phyloP scores from a whole-genome alignment of 2,113 vertebrate genomes.

The Acrocephalus kingi region DNA sequence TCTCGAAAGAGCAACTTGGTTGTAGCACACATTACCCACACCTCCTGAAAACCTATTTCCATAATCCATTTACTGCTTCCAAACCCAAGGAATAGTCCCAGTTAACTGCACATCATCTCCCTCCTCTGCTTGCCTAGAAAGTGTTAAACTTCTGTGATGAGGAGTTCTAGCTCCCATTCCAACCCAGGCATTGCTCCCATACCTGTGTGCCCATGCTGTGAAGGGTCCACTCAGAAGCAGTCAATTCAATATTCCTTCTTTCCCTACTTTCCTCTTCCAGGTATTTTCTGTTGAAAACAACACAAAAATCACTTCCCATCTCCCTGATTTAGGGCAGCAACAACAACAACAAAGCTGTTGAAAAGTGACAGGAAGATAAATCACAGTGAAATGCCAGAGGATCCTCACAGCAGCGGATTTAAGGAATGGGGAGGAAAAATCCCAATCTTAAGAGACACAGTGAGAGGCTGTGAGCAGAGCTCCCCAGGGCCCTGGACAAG shows the following conservation, averaged over 20 bases:
- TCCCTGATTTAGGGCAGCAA: neutral
- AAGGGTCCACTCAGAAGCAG: slow-evolving; percentile 82
- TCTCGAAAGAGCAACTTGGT: neutral
- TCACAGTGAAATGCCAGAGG: neutral
- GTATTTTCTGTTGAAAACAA: slow-evolving; percentile 78
- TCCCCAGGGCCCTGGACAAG: neutral
- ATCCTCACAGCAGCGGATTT: neutral
- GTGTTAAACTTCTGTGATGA: accelerated
- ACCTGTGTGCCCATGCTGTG: slow-evolving; percentile 81
- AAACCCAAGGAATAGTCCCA: neutral
- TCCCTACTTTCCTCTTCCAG: slow-evolving; percentile 86
- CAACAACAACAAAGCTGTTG: neutral
- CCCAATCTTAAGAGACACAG: neutral
- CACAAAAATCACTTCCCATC: neutral
- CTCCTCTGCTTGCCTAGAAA: neutral
- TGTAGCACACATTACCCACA: accelerated
- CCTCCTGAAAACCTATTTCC: neutral
- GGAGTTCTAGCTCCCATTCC: neutral
- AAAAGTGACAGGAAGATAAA: neutral
- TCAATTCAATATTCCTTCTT: slow-evolving; percentile 85
- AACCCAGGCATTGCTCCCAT: slow-evolving; percentile 12
- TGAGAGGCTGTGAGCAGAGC: neutral
- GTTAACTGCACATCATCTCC: neutral
- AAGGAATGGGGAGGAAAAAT: neutral
- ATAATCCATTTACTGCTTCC: neutral